These are phyloP conservation scores for Exocentrus adspersus DNA, from an alignment of 2,888 invertebrate genomes.

Conservation along the genomic window DNA sequence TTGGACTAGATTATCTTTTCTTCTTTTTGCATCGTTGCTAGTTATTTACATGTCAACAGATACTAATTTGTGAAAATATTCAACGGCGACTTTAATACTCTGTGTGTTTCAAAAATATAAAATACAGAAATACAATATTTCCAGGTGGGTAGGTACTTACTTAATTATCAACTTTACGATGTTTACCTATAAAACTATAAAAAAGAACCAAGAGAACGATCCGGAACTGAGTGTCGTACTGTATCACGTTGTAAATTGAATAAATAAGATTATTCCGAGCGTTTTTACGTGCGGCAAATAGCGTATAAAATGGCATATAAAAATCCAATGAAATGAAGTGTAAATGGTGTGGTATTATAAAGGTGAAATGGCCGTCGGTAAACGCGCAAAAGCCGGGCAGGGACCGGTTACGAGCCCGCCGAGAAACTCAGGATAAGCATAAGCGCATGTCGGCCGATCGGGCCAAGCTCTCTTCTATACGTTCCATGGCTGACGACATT, in stretches of 20 bases:
- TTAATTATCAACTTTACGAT: too few relatives aligned
- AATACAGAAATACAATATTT: too few relatives aligned
- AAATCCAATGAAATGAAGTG: conserved; percentile 62
- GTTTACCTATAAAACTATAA: too few relatives aligned
- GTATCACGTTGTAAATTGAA: background rate
- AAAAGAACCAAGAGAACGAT: too few relatives aligned
- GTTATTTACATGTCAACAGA: too few relatives aligned
- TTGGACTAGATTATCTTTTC: too few relatives aligned
- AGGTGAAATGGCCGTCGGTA: conserved; percentile 62
- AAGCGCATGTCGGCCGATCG: conserved; percentile 43
- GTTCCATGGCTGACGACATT: conserved; percentile 34
- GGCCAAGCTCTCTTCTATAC: conserved; percentile 21
- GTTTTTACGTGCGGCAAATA: conserved; percentile 52
- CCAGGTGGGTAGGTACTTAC: too few relatives aligned
- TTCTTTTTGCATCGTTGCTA: too few relatives aligned
- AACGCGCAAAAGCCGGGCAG: conserved; percentile 58
- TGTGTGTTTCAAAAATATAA: too few relatives aligned
- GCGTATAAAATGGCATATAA: conserved; percentile 56
- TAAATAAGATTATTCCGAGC: conserved; percentile 18
- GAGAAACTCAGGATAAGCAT: conserved; percentile 44
- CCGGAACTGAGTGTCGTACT: background rate
- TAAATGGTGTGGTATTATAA: conserved; percentile 61
- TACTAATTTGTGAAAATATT: too few relatives aligned
- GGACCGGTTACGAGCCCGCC: conserved; percentile 61
- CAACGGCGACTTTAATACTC: too few relatives aligned